Evolutionary conservation across 1,140 invertebrate species (phyloP), one percentile per base, ranked within the genome.

Genomic region (Octopus sinensis): DNA sequence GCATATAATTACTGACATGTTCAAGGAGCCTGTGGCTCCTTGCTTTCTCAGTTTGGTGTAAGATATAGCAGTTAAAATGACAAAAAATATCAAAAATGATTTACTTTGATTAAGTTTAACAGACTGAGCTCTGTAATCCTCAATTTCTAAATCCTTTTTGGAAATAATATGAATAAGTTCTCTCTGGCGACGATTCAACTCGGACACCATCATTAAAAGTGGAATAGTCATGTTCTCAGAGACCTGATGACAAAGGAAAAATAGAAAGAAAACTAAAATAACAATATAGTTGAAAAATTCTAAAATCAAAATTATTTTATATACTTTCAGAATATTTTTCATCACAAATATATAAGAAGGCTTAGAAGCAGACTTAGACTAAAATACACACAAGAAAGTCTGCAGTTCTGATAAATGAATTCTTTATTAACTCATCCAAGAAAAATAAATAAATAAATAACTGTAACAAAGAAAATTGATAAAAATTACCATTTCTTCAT

Each of bases 71-170:
- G n/a, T 23, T 13, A 62, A 53, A 75, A 79, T 4, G 68, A 52
- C 13, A 73, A 78, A 73, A 78, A 79, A 53, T 79, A n/a, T 17
- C 54, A 0, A 77, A 7, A 54, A 54, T 73, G 30, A 82, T 84
- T 84, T 85, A 89, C 88, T 88, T 84, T 88, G 84, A 1, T 85
- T 85, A 13, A 83, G 78, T 76, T 81, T 83, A 4, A 81, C 85
- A 30, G 88, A 88, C 71, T 89, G 88, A 30, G 84, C 79, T 81
- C 86, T 88, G 79, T 88, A 89, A 80, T 89, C 88, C 9, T 88
- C 86, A 76, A 89, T 86, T 84, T 89, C 84, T 80, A 86, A 87
- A 79, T 89, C 88, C 83, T 89, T 89, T 17, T 82, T 79, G 7
- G 82, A 75, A 23, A 89, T 81, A 9, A 89, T 78, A 80, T 86